Evolutionary conservation across 2,113 vertebrate species (phyloP).

Genomic region (Phalacrocorax pelagicus): DNA sequence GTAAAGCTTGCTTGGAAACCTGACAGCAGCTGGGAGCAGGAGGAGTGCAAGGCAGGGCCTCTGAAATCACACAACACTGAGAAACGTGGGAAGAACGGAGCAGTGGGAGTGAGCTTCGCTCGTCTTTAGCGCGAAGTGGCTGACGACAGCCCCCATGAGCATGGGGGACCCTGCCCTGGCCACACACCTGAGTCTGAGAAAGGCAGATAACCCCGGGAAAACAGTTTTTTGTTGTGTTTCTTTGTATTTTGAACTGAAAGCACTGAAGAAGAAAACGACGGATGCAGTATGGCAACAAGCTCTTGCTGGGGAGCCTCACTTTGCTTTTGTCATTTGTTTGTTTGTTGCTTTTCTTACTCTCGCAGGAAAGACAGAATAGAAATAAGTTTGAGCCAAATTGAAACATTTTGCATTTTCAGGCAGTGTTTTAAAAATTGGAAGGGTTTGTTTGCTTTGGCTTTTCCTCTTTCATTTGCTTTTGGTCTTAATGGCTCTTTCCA

Average conservation of each 20-base stretch:
- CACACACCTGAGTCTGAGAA: not conserved
- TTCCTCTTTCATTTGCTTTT: not conserved
- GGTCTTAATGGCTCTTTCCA: not conserved
- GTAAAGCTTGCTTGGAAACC: not conserved
- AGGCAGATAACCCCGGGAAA: not conserved
- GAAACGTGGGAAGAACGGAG: not conserved
- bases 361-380: not conserved
- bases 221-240: rapidly evolving
- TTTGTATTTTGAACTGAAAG: not conserved
- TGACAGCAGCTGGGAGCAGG: not conserved
- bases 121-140: rapidly evolving
- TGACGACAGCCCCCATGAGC: rapidly evolving
- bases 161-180: rapidly evolving
- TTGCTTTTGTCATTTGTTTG: not conserved
- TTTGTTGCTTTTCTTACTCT: not conserved
- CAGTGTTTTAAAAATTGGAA: not conserved
- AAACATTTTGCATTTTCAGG: not conserved
- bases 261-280: not conserved
- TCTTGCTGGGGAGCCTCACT: not conserved
- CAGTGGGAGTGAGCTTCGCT: not conserved
- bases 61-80: not conserved
- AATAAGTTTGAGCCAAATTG: not conserved
- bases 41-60: not conserved
- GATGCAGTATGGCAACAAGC: not conserved
- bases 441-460: not conserved